phyloP scores from a whole-genome alignment of 2,888 invertebrate species.

The Aphodius granarius region DNA sequence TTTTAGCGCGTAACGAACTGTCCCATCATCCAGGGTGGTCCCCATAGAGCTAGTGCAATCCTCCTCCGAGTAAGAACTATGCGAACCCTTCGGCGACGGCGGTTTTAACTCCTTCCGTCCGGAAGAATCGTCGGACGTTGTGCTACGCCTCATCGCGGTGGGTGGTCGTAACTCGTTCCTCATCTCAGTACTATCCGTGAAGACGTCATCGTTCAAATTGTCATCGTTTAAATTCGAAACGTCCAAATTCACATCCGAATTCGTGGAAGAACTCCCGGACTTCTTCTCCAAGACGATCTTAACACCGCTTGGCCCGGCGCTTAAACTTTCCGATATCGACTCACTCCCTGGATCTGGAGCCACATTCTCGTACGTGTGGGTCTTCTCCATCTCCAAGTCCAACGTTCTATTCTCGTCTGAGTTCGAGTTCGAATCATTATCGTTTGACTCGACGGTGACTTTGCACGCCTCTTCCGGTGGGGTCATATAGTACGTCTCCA shows the following conservation, averaged over 20 bases:
- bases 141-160: slow-evolving; percentile 49
- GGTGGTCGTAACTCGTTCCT: slow-evolving; percentile 51
- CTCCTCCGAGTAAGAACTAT: slow-evolving; percentile 75
- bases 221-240: slow-evolving; percentile 52
- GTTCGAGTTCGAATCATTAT: slow-evolving; percentile 60
- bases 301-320: slow-evolving; percentile 50
- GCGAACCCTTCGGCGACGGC: slow-evolving; percentile 52
- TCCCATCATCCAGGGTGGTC: slow-evolving; percentile 75
- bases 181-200: slow-evolving; percentile 46
- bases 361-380: slow-evolving; percentile 53
- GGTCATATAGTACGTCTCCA: slow-evolving; percentile 79
- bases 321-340: slow-evolving; percentile 50
- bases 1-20: slow-evolving; percentile 76
- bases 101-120: slow-evolving; percentile 43
- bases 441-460: slow-evolving; percentile 71
- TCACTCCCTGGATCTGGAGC: slow-evolving; percentile 47
- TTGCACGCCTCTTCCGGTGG: slow-evolving; percentile 78
- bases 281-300: slow-evolving; percentile 51
- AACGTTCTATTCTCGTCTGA: slow-evolving; percentile 72
- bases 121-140: slow-evolving; percentile 51
- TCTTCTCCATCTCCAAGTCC: slow-evolving; percentile 57
- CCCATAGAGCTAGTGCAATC: slow-evolving; percentile 74
- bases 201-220: slow-evolving; percentile 54
- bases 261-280: slow-evolving; percentile 45
- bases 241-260: slow-evolving; percentile 57